Conservation (phyloP, 2,888 invertebrate genomes). For the Ommatoiulus sabulosus region DNA sequence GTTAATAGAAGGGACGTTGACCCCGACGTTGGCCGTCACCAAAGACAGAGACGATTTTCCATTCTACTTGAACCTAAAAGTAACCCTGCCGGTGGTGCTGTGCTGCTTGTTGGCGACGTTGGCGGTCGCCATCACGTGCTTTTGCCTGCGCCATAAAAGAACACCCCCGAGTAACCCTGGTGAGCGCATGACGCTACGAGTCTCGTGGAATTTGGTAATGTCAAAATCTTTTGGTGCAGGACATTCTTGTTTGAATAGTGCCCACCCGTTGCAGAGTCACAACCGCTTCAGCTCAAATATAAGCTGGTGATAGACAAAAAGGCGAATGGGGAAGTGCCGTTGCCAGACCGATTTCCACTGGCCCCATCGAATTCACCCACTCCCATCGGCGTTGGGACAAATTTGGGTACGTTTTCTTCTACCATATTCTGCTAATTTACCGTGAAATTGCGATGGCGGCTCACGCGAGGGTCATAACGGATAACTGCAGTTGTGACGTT, state of each 20-base stretch:
- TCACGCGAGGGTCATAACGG: too few relatives aligned
- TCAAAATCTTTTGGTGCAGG: background rate
- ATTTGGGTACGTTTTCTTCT: background rate
- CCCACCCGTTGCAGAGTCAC: constrained; percentile 26
- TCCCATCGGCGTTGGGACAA: background rate
- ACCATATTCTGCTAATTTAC: too few relatives aligned
- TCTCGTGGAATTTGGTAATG: too few relatives aligned
- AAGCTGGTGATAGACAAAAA: constrained; percentile 34
- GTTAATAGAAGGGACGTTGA: constrained; percentile 8
- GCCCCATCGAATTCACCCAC: background rate
- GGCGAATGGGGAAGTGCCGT: background rate
- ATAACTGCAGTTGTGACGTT: too few relatives aligned
- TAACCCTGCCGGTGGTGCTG: constrained; percentile 42
- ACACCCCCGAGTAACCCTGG: constrained; percentile 23
- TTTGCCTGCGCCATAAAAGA: constrained; percentile 3
- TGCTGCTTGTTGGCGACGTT: constrained; percentile 23
- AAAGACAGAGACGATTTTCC: background rate
- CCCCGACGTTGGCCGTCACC: background rate
- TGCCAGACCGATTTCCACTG: background rate
- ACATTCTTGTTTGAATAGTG: background rate
- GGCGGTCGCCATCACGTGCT: constrained; percentile 20
- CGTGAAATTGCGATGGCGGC: too few relatives aligned
- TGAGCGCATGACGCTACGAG: background rate
- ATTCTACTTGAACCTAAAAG: constrained; percentile 32
- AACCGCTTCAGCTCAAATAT: constrained; percentile 39